Conservation (phyloP, 2,797 vertebrate genomes). For the Remorina albescens region DNA sequence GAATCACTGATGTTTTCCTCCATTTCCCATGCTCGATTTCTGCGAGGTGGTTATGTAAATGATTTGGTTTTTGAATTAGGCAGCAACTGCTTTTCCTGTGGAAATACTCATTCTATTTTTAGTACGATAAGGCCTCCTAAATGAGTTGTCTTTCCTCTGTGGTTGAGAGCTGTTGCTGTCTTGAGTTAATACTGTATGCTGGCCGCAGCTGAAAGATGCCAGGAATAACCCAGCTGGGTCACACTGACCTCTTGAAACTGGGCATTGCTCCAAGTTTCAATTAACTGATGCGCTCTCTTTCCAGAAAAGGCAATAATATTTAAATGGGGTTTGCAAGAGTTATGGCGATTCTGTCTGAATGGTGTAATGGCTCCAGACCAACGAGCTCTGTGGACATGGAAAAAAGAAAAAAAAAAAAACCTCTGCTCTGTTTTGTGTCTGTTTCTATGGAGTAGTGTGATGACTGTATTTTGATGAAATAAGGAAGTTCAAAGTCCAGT, state of each 20-base stretch:
- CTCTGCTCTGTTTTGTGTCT: neutral
- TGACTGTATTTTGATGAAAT: conserved; percentile 37
- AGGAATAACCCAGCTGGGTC: conserved; percentile 75
- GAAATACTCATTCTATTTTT: conserved; percentile 52
- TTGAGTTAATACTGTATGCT: conserved; percentile 55
- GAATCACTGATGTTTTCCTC: neutral
- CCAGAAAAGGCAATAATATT: conserved; percentile 77
- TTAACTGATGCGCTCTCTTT: conserved; percentile 69
- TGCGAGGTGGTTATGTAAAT: conserved; percentile 20
- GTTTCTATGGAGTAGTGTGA: conserved; percentile 8
- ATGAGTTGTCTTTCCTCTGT: conserved; percentile 60
- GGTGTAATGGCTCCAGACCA: conserved; percentile 31
- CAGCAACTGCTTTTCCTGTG: conserved; percentile 42
- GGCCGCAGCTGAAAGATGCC: conserved; percentile 63
- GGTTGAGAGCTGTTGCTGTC: conserved; percentile 52
- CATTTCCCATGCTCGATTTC: conserved; percentile 9
- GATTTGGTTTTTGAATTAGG: conserved; percentile 35
- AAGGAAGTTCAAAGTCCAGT: conserved; percentile 11
- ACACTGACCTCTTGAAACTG: conserved; percentile 70
- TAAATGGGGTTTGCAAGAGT: conserved; percentile 58
- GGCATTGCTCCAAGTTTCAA: conserved; percentile 78
- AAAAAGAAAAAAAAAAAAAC: neutral
- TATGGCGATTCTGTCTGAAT: conserved; percentile 47
- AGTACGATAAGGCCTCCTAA: conserved; percentile 41
- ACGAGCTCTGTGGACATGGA: conserved; percentile 5